Evolutionary conservation across 1,140 invertebrate genomes (phyloP), one percentile per base, ranked within the genome.

Genomic region (Bombus sylvicola): DNA sequence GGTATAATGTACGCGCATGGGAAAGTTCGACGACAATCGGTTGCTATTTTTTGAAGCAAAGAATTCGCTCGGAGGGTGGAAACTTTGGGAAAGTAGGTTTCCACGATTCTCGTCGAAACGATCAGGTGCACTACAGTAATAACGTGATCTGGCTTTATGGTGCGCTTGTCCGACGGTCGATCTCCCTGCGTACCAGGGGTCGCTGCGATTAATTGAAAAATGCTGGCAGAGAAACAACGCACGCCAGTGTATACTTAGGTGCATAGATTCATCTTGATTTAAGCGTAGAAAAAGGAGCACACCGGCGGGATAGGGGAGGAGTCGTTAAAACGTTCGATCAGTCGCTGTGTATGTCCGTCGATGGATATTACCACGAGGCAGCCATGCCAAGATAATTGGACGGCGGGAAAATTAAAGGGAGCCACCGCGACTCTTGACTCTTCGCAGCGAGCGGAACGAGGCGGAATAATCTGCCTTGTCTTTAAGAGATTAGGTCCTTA

Each of bases 331-430:
- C 91, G 88, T 93, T 91, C 87, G 83, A 89, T 90, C 85, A 89
- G 73, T 87, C 83, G 73, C 83, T 79, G 79, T 78, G 90, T 90
- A 90, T 90, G 89, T 41, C 83, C 77, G 59, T 22, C 53, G 85
- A 43, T 83, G 80, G 77, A 88, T 72, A 88, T 89, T 88, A 89
- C 86, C 89, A 87, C 88, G 88, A 57, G 41, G 87, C 92, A 88
- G 89, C 88, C 89, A 89, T 90, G 75, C 87, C 62, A 76, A 81
- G 86, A 92, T 93, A 93, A 93, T 92, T 93, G 88, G 91, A 93
- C 90, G 92, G 91, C 91, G 89, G 88, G 88, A 91, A 93, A 92
- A 93, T 92, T 93, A 93, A 92, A 93, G 91, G 92, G 90, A 91
- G 87, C 76, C 85, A 79, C 84, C 72, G 85, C 41, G 78, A 77